These are phyloP conservation scores for Menidia menidia DNA, from an alignment of 2,797 vertebrate genomes.

Conservation along the genomic window DNA sequence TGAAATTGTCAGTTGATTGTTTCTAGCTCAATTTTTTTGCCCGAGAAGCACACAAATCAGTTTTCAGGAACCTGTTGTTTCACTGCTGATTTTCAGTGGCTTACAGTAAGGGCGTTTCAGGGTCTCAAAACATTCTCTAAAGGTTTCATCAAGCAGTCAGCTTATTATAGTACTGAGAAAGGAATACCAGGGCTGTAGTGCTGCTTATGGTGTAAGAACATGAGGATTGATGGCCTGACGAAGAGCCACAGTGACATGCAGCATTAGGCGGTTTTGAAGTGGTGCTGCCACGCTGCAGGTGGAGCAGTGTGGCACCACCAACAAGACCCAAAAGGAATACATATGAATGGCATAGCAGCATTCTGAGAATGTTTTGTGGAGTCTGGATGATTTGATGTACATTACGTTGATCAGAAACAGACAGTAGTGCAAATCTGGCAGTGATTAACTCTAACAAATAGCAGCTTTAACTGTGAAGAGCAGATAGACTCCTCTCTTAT, in stretches of 20 bases:
- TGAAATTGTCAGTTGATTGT: constrained; percentile 57
- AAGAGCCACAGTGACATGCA: constrained; percentile 74
- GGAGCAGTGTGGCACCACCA: constrained; percentile 33
- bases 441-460: constrained; percentile 80
- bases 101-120: constrained; percentile 65
- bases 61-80: constrained; percentile 67
- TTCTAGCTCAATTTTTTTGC: constrained; percentile 56
- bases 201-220: constrained; percentile 58
- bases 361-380: constrained; percentile 54
- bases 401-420: constrained; percentile 62
- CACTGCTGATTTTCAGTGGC: constrained; percentile 71
- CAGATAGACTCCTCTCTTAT: constrained; percentile 84
- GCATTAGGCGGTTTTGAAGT: constrained; percentile 65
- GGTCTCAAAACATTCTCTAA: constrained; percentile 67
- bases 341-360: constrained; percentile 39
- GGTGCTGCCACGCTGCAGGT: constrained; percentile 44
- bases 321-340: constrained; percentile 35
- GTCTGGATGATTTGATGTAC: constrained; percentile 53
- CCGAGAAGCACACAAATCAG: constrained; percentile 62
- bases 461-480: constrained; percentile 82
- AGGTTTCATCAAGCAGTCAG: constrained; percentile 65
- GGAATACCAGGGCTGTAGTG: constrained; percentile 62
- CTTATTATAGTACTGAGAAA: constrained; percentile 65
- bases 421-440: constrained; percentile 65
- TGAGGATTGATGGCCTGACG: constrained; percentile 74